Percentiles rank a stretch among this genome's conserved stretches.
phyloP scores from a whole-genome alignment of 2,113 vertebrate species.

The Bubo blakistoni region DNA sequence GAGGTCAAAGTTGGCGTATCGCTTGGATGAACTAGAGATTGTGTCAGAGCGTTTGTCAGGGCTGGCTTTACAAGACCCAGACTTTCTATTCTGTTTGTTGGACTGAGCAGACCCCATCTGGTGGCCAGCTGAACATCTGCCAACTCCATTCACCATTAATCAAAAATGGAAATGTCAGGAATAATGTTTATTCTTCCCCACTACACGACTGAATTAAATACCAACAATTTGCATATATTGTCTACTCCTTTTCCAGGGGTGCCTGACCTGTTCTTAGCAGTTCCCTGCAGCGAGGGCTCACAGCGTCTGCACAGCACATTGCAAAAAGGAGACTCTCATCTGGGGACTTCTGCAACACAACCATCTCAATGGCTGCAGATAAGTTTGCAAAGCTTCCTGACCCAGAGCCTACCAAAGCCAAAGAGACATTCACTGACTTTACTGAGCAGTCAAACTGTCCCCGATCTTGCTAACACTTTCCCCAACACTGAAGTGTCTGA shows the following conservation, averaged over 20 bases:
- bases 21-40: background rate
- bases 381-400: background rate
- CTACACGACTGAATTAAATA: constrained; percentile 30
- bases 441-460: background rate
- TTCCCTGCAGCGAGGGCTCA: background rate
- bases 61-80: background rate
- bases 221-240: constrained; percentile 27
- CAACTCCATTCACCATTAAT: constrained; percentile 31
- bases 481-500: background rate
- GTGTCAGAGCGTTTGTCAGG: constrained; percentile 4
- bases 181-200: constrained; percentile 33
- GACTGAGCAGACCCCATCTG: constrained; percentile 21
- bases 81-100: background rate
- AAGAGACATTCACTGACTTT: background rate
- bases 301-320: background rate
- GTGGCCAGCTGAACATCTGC: constrained; percentile 38
- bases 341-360: background rate
- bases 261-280: background rate
- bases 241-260: background rate
- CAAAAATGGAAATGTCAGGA: constrained; percentile 52
- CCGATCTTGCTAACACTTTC: rapidly evolving
- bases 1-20: background rate
- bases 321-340: background rate
- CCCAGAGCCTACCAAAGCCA: rapidly evolving
- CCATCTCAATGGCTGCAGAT: background rate